Percentiles rank a stretch among this genome's conserved stretches.
phyloP scores from a whole-genome alignment of 2,888 invertebrate genomes.

The Xestia ashworthii region DNA sequence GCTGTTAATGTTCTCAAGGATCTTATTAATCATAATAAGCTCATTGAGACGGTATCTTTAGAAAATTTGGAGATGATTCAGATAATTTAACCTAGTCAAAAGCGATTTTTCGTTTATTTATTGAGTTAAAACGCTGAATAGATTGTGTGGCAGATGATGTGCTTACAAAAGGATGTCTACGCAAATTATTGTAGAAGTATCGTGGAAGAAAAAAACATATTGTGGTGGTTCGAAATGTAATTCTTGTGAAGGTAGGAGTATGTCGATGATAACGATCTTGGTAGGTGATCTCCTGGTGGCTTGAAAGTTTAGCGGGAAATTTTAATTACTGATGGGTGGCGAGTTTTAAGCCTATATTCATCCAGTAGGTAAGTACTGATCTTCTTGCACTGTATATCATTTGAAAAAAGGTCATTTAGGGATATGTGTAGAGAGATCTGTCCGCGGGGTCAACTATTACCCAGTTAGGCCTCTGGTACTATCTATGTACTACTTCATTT shows the following conservation, averaged over 20 bases:
- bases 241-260: not conserved
- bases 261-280: not conserved
- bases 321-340: too few relatives aligned
- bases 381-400: too few relatives aligned
- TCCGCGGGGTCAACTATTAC: too few relatives aligned
- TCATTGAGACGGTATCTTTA: slow-evolving; percentile 23
- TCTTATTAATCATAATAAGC: slow-evolving; percentile 34
- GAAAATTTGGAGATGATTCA: slow-evolving; percentile 1
- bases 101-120: not conserved
- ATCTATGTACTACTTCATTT: too few relatives aligned
- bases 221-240: not conserved
- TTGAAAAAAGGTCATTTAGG: too few relatives aligned
- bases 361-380: not conserved
- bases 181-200: not conserved
- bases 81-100: not conserved
- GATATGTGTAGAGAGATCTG: too few relatives aligned
- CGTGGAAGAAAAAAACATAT: not conserved
- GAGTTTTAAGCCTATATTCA: not conserved
- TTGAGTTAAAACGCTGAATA: not conserved
- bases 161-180: not conserved
- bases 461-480: too few relatives aligned
- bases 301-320: not conserved
- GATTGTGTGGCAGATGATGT: not conserved
- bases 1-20: slow-evolving; percentile 26
- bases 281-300: not conserved